Percentiles rank a stretch among this genome's conserved stretches.
Conservation (phyloP, 1,140 invertebrate species). For the Calosoma granatense region DNA sequence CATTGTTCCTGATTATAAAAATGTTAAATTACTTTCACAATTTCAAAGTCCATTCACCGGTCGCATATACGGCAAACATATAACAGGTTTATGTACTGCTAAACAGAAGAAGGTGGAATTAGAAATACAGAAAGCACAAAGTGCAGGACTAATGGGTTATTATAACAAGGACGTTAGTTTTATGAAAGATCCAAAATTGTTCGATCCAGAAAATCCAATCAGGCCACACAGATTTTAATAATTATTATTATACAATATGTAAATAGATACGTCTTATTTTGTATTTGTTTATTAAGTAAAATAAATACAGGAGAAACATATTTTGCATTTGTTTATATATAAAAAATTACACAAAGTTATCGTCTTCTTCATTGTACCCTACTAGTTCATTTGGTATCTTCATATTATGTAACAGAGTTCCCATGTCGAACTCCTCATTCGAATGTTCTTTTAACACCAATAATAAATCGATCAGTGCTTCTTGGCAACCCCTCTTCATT, state of each 20-base stretch:
- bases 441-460: background rate
- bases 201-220: conserved; percentile 72
- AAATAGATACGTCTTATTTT: background rate
- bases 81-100: conserved; percentile 75
- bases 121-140: conserved; percentile 63
- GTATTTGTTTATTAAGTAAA: background rate
- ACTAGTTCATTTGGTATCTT: background rate
- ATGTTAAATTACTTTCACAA: conserved; percentile 81
- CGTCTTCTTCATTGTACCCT: background rate
- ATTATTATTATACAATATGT: conserved; percentile 10
- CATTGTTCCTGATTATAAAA: conserved; percentile 84
- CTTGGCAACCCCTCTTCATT: background rate
- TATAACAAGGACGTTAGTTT: conserved; percentile 67
- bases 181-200: conserved; percentile 74
- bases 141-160: conserved; percentile 63
- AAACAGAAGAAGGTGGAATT: conserved; percentile 60
- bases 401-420: background rate
- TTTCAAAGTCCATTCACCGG: conserved; percentile 93
- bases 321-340: background rate
- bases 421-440: background rate
- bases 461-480: background rate
- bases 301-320: background rate
- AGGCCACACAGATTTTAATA: conserved; percentile 65
- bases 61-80: conserved; percentile 78
- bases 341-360: background rate